Conservation (phyloP, 1,140 invertebrate species). For the Anthonomus grandis region DNA sequence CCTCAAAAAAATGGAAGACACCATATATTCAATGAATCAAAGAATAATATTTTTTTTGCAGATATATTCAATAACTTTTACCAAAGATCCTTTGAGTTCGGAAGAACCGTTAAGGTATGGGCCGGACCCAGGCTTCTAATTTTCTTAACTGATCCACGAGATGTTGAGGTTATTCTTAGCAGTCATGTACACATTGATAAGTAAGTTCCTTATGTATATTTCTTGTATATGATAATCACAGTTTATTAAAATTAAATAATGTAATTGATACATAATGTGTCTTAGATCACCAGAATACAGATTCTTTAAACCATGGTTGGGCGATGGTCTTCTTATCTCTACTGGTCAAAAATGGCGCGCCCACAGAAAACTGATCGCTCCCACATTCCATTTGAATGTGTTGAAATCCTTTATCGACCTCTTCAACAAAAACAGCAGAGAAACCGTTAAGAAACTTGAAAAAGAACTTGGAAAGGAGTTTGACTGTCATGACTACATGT, state of each 20-base stretch:
- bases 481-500: constrained; percentile 81
- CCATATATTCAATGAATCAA: too few relatives aligned
- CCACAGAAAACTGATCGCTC: constrained; percentile 77
- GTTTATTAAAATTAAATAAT: background rate
- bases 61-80: constrained; percentile 66
- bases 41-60: constrained; percentile 45
- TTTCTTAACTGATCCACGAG: constrained; percentile 69
- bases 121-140: constrained; percentile 68
- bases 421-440: constrained; percentile 73
- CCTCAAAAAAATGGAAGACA: too few relatives aligned
- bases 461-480: constrained; percentile 66
- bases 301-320: constrained; percentile 15
- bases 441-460: constrained; percentile 62
- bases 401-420: constrained; percentile 78
- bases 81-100: constrained; percentile 56
- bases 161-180: constrained; percentile 70
- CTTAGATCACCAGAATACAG: constrained; percentile 15
- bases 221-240: background rate
- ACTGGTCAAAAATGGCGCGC: constrained; percentile 77
- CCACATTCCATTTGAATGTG: constrained; percentile 80
- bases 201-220: background rate
- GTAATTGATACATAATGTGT: background rate
- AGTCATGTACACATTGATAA: constrained; percentile 83
- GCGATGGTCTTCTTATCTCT: constrained; percentile 77
- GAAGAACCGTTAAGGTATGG: constrained; percentile 64